Conservation (phyloP, 2,888 invertebrate species). For the Eupithecia vulgata region DNA sequence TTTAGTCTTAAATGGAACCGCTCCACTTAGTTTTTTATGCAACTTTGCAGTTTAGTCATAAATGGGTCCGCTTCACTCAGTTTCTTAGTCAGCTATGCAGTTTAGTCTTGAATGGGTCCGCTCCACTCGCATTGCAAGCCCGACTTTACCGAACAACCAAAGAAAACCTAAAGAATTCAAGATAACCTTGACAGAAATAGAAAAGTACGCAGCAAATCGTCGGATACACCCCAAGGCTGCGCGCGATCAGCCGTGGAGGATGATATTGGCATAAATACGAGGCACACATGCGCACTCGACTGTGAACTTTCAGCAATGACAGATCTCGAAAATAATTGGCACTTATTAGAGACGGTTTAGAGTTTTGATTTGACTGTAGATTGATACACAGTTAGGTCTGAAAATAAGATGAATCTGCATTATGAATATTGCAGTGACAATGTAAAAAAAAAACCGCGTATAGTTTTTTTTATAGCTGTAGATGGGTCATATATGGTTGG, state of each 20-base stretch:
- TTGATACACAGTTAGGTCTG: not conserved
- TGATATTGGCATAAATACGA: slow-evolving; percentile 83
- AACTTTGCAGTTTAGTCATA: too few species aligned
- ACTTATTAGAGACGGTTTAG: slow-evolving; percentile 25
- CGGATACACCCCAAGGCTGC: slow-evolving; percentile 80
- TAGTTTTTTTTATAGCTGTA: too few species aligned
- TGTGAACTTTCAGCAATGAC: slow-evolving; percentile 54
- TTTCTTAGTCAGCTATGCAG: too few species aligned
- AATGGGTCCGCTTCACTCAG: too few species aligned
- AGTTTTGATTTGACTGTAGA: slow-evolving; percentile 12
- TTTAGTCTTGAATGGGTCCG: too few species aligned
- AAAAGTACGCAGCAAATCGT: slow-evolving; percentile 72
- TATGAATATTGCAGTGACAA: too few species aligned
- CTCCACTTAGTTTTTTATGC: too few species aligned
- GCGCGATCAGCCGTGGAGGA: slow-evolving; percentile 75
- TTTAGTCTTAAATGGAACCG: too few species aligned
- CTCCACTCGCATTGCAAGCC: too few species aligned
- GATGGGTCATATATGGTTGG: too few species aligned
- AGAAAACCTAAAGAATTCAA: slow-evolving; percentile 8
- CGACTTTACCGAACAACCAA: not conserved
- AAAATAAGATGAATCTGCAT: too few species aligned
- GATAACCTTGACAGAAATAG: slow-evolving; percentile 71
- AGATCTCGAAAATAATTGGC: slow-evolving; percentile 36
- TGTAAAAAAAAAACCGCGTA: too few species aligned
- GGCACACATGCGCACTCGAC: slow-evolving; percentile 76